Evolutionary conservation across 2,888 invertebrate genomes (phyloP).

Genomic region (Campoplex nolae): DNA sequence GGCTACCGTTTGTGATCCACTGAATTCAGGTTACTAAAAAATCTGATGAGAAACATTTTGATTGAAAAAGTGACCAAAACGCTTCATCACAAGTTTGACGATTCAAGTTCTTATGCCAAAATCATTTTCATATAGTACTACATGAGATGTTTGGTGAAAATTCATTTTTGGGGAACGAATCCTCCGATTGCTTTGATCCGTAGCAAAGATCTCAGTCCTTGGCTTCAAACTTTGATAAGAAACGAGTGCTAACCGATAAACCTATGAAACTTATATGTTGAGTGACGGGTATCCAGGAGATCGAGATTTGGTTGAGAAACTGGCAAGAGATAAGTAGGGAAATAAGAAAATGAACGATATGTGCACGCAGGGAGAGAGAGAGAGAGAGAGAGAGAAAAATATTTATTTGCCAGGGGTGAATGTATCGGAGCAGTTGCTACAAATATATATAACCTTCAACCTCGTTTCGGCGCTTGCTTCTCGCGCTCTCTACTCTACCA

Average conservation of each 20-base stretch:
- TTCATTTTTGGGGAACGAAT: no score
- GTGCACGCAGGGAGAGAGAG: neutral
- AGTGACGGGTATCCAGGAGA: no score
- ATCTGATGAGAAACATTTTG: neutral
- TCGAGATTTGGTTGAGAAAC: neutral
- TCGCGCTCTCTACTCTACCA: constrained; percentile 24
- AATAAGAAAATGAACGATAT: neutral
- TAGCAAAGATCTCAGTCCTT: neutral
- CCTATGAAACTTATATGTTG: no score
- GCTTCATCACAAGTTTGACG: neutral
- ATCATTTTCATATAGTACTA: no score
- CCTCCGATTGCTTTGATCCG: neutral
- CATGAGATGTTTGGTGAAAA: no score
- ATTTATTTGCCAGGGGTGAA: neutral
- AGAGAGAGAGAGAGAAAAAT: neutral
- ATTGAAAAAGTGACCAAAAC: neutral
- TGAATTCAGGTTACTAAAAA: neutral
- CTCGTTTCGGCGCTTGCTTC: constrained; percentile 23
- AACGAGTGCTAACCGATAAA: neutral
- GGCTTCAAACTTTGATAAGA: no score
- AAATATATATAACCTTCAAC: constrained; percentile 21
- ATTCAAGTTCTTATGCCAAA: no score
- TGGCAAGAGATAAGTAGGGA: neutral
- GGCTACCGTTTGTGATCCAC: neutral
- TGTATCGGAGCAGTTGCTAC: neutral